Conservation (phyloP, 2,113 vertebrate species). For the Gracilinanus agilis region DNA sequence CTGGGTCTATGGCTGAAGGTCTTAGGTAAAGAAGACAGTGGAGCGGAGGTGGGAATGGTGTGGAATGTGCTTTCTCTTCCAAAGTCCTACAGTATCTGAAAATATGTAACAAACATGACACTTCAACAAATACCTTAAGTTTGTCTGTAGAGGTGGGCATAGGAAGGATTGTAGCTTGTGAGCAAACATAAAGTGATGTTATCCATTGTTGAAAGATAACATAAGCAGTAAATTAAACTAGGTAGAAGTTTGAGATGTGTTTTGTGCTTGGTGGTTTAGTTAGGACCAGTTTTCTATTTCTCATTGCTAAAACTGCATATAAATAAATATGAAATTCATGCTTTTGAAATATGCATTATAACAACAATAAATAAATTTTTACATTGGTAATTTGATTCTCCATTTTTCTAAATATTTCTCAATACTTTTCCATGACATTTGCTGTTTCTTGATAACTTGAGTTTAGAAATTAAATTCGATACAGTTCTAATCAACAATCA, state of each 20-base stretch:
- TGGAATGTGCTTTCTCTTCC: not conserved
- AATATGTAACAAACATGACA: not conserved
- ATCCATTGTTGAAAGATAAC: not conserved
- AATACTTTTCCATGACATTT: not conserved
- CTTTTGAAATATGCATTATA: not conserved
- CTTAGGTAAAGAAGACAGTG: not conserved
- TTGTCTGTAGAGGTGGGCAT: not conserved
- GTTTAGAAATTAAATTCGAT: not conserved
- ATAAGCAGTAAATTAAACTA: not conserved
- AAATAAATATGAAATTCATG: no score
- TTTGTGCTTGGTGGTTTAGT: not conserved
- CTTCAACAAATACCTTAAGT: not conserved
- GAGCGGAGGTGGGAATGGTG: not conserved
- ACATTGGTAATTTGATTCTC: not conserved
- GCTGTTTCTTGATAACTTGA: not conserved
- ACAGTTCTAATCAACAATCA: not conserved
- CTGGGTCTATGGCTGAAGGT: not conserved
- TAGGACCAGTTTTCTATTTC: not conserved
- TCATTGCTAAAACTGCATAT: not conserved
- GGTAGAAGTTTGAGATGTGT: not conserved
- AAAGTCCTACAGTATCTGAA: not conserved
- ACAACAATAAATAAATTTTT: not conserved
- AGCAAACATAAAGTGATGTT: not conserved
- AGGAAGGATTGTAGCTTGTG: not conserved
- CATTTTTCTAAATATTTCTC: not conserved